phyloP scores from a whole-genome alignment of 2,113 vertebrate species.

The Hypocryptadius cinnamomeus region DNA sequence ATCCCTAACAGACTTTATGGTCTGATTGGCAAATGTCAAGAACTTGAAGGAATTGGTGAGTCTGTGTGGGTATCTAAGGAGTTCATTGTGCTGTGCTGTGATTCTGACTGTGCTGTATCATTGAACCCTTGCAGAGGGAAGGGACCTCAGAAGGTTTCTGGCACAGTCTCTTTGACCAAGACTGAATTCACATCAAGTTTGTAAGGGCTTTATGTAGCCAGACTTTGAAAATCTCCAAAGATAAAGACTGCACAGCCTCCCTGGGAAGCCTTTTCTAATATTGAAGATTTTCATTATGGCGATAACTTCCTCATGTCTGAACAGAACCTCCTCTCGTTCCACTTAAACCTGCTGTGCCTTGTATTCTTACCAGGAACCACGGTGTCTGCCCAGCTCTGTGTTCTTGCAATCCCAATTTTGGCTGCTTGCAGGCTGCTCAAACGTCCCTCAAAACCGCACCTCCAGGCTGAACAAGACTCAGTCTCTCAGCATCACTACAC shows the following conservation, averaged over 20 bases:
- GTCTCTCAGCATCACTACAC: neutral
- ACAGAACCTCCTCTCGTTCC: rapidly evolving
- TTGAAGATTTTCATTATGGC: neutral
- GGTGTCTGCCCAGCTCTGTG: neutral
- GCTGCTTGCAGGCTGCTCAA: neutral
- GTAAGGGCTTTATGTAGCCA: neutral
- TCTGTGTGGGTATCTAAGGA: neutral
- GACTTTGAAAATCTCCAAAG: neutral
- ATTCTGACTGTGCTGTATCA: neutral
- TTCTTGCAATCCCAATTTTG: neutral
- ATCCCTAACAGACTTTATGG: neutral
- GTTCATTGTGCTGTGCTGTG: neutral
- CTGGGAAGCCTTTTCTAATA: neutral
- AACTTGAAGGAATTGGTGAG: neutral
- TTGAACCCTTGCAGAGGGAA: neutral
- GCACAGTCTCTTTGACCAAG: neutral
- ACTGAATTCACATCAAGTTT: neutral
- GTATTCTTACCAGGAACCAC: rapidly evolving
- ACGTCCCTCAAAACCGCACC: neutral
- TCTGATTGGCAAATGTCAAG: neutral
- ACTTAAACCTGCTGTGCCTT: neutral
- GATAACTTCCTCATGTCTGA: neutral
- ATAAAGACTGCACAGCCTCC: neutral
- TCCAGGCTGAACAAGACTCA: neutral
- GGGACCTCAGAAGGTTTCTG: neutral